These are phyloP conservation scores for Delphinus delphis DNA, from an alignment of 2,113 vertebrate species.

Conservation along the genomic window DNA sequence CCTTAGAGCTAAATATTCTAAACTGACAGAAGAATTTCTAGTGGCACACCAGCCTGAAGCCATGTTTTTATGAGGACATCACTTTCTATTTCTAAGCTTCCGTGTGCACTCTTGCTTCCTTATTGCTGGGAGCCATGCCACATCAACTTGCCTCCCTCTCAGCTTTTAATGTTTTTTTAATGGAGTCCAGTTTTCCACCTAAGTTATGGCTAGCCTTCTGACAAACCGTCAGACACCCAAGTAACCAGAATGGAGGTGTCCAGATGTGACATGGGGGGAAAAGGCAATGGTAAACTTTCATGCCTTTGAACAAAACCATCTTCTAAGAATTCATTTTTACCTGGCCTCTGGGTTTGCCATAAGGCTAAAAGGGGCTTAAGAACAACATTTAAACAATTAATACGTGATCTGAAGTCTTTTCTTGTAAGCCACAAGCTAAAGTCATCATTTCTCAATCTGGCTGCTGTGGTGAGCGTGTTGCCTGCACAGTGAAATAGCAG, in stretches of 20 bases:
- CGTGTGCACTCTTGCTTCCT: conserved; percentile 86
- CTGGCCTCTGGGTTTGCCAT: conserved; percentile 46
- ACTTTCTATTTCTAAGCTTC: conserved; percentile 90
- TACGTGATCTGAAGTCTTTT: conserved; percentile 35
- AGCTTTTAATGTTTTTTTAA: conserved; percentile 85
- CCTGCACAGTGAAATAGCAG: not conserved
- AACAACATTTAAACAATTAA: conserved; percentile 64
- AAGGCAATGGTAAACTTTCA: not conserved
- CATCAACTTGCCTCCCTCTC: conserved; percentile 85
- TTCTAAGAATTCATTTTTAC: not conserved
- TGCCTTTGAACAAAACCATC: conserved; percentile 3
- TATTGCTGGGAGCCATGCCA: conserved; percentile 85
- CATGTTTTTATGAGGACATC: conserved; percentile 92
- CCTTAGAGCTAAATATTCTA: conserved; percentile 88
- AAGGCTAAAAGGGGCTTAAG: conserved; percentile 38
- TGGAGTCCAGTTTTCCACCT: conserved; percentile 83
- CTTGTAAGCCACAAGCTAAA: conserved; percentile 37
- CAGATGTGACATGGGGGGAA: not conserved
- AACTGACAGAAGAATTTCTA: conserved; percentile 90
- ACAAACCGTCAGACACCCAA: conserved; percentile 82
- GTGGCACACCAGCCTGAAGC: conserved; percentile 87
- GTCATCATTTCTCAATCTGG: not conserved
- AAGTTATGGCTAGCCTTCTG: conserved; percentile 82
- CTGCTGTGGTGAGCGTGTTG: not conserved
- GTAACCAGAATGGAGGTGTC: conserved; percentile 59